Conservation (phyloP, 2,113 vertebrate genomes). For the Okapia johnstoni region DNA sequence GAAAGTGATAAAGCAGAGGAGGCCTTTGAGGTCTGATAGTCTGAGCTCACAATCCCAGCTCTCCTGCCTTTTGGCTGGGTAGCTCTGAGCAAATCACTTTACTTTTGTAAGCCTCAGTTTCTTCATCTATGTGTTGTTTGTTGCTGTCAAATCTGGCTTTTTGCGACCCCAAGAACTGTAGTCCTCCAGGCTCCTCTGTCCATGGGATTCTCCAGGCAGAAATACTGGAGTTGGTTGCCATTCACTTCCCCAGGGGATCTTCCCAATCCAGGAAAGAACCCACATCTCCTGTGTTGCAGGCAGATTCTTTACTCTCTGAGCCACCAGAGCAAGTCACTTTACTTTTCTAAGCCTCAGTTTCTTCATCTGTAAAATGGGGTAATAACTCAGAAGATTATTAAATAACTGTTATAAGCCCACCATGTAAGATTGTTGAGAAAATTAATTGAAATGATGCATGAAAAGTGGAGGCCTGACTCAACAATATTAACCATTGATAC, state of each 20-base stretch:
- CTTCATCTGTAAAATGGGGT: background rate
- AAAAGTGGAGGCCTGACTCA: background rate
- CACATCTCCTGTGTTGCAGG: background rate
- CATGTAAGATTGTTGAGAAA: background rate
- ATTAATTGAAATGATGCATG: background rate
- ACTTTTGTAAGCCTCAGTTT: background rate
- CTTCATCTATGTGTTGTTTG: background rate
- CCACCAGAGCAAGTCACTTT: background rate
- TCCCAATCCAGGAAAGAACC: background rate
- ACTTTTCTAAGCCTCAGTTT: background rate
- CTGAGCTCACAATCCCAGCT: background rate
- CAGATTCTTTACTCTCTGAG: background rate
- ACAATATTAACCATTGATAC: background rate
- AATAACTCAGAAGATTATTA: background rate
- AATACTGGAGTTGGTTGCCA: background rate
- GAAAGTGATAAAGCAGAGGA: background rate
- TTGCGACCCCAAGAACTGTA: background rate
- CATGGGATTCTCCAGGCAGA: background rate
- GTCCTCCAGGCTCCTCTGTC: background rate
- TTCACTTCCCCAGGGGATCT: background rate
- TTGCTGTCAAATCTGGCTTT: background rate
- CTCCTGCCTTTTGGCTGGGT: background rate
- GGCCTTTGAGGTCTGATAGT: background rate
- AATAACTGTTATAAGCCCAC: background rate
- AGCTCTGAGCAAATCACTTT: background rate